Conservation (phyloP, 2,113 vertebrate species). For the Etia nguti region DNA sequence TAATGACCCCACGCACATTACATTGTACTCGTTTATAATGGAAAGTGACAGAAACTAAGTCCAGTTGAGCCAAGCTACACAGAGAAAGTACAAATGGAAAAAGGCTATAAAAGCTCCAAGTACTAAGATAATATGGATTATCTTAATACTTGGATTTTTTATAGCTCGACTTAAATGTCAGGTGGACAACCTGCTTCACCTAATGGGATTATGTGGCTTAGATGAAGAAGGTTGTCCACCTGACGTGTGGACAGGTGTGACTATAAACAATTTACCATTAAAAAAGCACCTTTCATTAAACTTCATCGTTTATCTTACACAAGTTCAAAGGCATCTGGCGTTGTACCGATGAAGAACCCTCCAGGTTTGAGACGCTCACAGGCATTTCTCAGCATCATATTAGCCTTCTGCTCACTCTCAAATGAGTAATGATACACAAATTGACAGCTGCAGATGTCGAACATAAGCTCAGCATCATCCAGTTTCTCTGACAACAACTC, state of each 20-base stretch:
- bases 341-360: conserved; percentile 97
- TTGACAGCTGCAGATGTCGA: conserved; percentile 96
- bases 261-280: neutral
- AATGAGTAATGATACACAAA: conserved; percentile 98
- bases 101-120: neutral
- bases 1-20: neutral
- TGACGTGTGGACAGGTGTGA: neutral
- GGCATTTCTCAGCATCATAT: conserved; percentile 93
- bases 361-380: conserved; percentile 88
- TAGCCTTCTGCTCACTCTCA: conserved; percentile 87
- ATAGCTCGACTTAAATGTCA: rapidly evolving
- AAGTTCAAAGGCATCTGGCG: conserved; percentile 91
- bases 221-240: neutral
- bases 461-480: conserved; percentile 71
- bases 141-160: neutral
- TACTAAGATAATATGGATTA: neutral
- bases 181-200: neutral
- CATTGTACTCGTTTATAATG: neutral
- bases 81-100: neutral
- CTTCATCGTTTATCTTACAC: conserved; percentile 75
- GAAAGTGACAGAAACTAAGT: neutral
- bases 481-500: conserved; percentile 82
- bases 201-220: neutral
- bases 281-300: neutral
- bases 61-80: neutral